Evolutionary conservation across 1,140 invertebrate species (phyloP).

Genomic region (Periplaneta americana): DNA sequence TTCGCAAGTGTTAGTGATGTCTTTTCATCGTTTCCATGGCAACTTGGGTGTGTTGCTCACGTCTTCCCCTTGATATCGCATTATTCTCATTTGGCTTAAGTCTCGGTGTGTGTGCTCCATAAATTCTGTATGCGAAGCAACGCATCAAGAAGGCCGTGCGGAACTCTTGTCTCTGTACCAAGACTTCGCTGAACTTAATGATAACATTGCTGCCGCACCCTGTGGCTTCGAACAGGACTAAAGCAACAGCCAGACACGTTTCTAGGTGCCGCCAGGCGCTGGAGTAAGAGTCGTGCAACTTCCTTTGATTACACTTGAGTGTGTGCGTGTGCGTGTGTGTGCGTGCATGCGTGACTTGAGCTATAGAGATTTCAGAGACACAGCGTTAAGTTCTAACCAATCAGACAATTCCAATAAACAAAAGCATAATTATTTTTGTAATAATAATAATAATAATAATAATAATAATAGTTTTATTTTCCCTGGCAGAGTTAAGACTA

Average conservation of each 20-base stretch:
- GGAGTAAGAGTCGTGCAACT: not conserved
- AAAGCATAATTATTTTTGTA: too few relatives aligned
- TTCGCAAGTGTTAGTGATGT: not conserved
- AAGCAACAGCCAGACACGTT: not conserved
- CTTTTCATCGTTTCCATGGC: not conserved
- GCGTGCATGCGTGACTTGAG: too few relatives aligned
- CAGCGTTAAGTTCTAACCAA: too few relatives aligned
- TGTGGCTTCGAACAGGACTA: not conserved
- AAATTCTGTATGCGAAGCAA: not conserved
- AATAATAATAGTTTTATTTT: too few relatives aligned
- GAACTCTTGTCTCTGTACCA: not conserved
- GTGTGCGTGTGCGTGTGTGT: too few relatives aligned
- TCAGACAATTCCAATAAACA: too few relatives aligned
- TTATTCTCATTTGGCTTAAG: not conserved
- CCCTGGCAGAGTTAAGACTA: too few relatives aligned
- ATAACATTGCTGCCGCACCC: not conserved
- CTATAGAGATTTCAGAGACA: too few relatives aligned
- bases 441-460: too few relatives aligned
- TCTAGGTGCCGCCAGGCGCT: not conserved
- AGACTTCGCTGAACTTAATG: not conserved
- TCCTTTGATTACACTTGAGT: not conserved
- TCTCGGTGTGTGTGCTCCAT: not conserved
- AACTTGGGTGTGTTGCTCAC: not conserved
- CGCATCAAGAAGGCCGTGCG: not conserved
- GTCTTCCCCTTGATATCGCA: not conserved